These are phyloP conservation scores for Scolopax rusticola DNA, from an alignment of 2,797 vertebrate species.

Conservation along the genomic window DNA sequence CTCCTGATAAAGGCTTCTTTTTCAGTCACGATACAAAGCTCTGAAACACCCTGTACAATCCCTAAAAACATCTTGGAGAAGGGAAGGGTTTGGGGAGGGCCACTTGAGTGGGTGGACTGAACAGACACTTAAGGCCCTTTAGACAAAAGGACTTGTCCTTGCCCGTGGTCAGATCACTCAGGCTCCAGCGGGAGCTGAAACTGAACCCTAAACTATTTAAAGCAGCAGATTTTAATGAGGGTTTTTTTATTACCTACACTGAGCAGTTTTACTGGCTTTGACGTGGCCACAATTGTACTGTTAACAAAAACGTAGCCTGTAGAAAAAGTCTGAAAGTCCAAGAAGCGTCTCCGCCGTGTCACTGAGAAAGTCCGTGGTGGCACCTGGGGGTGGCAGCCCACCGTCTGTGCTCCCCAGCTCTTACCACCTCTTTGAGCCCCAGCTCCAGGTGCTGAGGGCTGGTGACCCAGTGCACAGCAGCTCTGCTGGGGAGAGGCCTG, in stretches of 20 bases:
- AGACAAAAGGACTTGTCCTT: background rate
- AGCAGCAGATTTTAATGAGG: background rate
- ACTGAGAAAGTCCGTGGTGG: background rate
- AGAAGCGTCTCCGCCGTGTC: accelerated
- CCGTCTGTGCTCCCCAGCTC: background rate
- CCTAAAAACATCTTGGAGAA: background rate
- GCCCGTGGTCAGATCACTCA: accelerated
- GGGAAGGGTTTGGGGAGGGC: background rate
- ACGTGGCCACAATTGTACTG: background rate
- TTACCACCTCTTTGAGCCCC: background rate
- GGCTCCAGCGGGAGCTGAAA: background rate
- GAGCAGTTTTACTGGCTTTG: background rate
- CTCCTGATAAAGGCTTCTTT: background rate
- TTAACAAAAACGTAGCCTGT: background rate
- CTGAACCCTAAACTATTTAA: background rate
- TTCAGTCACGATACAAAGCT: background rate
- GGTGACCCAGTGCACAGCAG: background rate
- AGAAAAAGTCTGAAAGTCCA: background rate
- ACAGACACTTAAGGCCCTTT: background rate
- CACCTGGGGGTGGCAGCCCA: background rate
- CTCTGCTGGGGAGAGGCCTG: background rate
- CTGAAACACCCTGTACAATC: accelerated
- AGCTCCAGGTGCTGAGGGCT: background rate
- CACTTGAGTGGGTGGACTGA: background rate
- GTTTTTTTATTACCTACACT: background rate